Conservation (phyloP, 92 coral and sea anemone species). For the Heliopora coerulea region DNA sequence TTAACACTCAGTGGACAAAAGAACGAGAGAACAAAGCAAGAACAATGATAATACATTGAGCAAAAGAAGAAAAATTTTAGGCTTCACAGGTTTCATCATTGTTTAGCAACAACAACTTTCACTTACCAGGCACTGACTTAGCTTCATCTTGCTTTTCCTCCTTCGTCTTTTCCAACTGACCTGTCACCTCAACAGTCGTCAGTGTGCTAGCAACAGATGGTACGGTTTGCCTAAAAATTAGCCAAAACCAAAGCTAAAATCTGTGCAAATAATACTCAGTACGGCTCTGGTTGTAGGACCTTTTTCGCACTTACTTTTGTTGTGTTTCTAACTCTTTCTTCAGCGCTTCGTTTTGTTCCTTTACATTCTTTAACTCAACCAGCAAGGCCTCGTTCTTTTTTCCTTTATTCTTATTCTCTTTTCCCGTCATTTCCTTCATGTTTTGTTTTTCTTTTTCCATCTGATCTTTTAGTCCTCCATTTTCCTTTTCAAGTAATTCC, state of each 20-base stretch:
- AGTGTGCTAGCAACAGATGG: conserved; percentile 50
- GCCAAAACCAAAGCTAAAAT: neutral
- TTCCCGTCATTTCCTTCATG: conserved; percentile 51
- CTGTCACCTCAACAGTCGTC: conserved; percentile 49
- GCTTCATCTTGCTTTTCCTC: conserved; percentile 65
- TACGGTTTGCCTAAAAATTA: conserved; percentile 18
- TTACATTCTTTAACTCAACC: conserved; percentile 62
- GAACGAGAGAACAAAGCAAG: too few species aligned
- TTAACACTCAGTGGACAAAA: too few species aligned
- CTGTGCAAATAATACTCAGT: neutral
- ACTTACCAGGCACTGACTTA: conserved; percentile 42
- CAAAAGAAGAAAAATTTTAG: too few species aligned
- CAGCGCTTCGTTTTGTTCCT: conserved; percentile 64
- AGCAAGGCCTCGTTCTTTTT: conserved; percentile 63
- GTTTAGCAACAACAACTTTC: too few species aligned
- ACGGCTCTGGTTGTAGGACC: neutral
- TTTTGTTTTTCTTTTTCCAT: conserved; percentile 54
- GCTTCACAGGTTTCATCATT: too few species aligned
- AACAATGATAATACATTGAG: too few species aligned
- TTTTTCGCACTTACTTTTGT: conserved; percentile 16
- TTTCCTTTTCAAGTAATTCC: conserved; percentile 69
- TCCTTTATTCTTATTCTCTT: conserved; percentile 58
- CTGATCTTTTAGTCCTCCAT: conserved; percentile 58
- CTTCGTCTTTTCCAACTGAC: conserved; percentile 35
- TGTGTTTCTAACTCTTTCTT: conserved; percentile 19